Evolutionary conservation across 2,113 vertebrate species (phyloP).

Genomic region (Saccopteryx leptura): DNA sequence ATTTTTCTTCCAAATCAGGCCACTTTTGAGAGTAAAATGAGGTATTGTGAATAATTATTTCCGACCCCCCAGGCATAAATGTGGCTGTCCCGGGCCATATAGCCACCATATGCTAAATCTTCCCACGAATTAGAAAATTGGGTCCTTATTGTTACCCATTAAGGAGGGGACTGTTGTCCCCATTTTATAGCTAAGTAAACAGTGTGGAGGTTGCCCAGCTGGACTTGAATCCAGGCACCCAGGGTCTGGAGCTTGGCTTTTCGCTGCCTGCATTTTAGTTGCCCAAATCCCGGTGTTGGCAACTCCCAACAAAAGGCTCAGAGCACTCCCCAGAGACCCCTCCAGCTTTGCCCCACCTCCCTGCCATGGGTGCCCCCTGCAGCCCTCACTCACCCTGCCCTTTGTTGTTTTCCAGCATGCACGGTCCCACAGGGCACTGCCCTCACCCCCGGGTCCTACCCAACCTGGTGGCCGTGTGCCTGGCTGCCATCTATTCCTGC

Average conservation of each 20-base stretch:
- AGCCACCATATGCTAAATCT: rapidly evolving
- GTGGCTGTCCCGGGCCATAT: rapidly evolving
- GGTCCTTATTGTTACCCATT: not conserved
- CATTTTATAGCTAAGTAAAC: not conserved
- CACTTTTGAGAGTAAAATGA: not conserved
- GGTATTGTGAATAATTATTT: not conserved
- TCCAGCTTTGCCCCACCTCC: not conserved
- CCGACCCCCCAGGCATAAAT: not conserved
- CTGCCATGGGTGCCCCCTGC: rapidly evolving
- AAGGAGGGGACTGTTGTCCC: not conserved
- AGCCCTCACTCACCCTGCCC: not conserved
- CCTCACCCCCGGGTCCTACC: slow-evolving; percentile 99
- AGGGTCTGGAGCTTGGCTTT: not conserved
- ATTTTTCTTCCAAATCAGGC: not conserved
- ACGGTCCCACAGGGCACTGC: slow-evolving; percentile 98
- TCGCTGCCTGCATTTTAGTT: not conserved
- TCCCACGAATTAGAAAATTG: not conserved
- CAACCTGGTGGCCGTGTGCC: slow-evolving; percentile 98
- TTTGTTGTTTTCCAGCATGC: slow-evolving; percentile 94
- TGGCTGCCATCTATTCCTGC: slow-evolving; percentile 99
- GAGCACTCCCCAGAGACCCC: not conserved
- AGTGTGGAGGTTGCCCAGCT: too few species aligned
- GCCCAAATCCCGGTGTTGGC: rapidly evolving
- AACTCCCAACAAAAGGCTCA: not conserved
- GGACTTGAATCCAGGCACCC: not conserved